Evolutionary conservation across 2,113 vertebrate genomes (phyloP).

Genomic region (Lipotes vexillifer): DNA sequence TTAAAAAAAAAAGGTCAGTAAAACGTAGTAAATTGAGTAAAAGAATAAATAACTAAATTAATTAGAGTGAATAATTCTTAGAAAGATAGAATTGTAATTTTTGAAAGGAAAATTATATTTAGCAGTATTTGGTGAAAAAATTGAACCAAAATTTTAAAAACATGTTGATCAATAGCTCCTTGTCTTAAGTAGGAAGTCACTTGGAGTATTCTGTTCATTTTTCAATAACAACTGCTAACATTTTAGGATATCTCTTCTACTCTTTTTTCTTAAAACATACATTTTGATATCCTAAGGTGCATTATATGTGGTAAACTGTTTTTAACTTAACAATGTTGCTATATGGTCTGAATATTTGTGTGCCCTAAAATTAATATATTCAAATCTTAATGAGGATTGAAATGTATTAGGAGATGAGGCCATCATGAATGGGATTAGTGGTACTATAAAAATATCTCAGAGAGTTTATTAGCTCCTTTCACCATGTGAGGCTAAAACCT

Average conservation of each 20-base stretch:
- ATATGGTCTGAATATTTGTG: background rate
- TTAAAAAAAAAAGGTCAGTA: background rate
- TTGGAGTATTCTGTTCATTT: background rate
- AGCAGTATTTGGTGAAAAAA: background rate
- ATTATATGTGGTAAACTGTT: background rate
- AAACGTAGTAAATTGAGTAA: background rate
- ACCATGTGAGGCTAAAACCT: background rate
- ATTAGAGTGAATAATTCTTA: background rate
- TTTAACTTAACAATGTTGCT: background rate
- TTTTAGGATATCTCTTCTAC: background rate
- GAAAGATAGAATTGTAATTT: slow-evolving; percentile 3
- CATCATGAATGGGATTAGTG: background rate
- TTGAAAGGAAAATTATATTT: background rate
- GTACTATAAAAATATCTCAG: background rate
- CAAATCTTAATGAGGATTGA: background rate
- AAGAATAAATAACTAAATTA: background rate
- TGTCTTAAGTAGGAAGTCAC: background rate
- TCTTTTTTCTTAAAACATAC: background rate
- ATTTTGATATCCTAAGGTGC: background rate
- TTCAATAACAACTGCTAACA: background rate
- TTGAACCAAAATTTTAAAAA: slow-evolving; percentile 8
- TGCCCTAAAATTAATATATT: background rate
- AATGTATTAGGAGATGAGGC: background rate
- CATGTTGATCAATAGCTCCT: background rate
- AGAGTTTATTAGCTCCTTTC: background rate